phyloP scores from a whole-genome alignment of 2,797 vertebrate species.

The Halcyon badia region DNA sequence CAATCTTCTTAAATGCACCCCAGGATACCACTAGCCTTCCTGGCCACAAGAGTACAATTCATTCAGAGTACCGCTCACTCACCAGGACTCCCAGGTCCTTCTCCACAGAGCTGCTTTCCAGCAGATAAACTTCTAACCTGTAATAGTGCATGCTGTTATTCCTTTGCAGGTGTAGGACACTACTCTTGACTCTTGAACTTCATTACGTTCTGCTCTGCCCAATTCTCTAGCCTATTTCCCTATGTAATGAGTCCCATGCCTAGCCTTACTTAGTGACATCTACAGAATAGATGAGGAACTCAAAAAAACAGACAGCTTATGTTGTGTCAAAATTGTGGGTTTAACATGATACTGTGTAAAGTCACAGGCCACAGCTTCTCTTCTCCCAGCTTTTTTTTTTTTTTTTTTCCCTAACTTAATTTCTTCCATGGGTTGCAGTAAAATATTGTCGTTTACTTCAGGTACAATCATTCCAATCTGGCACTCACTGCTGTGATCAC shows the following conservation, averaged over 20 bases:
- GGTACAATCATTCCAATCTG: background rate
- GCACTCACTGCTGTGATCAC: background rate
- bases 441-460: constrained; percentile 2
- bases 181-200: too few species aligned
- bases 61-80: too few species aligned
- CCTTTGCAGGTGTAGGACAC: too few species aligned
- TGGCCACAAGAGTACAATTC: too few species aligned
- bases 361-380: background rate
- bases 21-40: too few species aligned
- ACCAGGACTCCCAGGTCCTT: too few species aligned
- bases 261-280: background rate
- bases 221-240: background rate
- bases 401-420: background rate
- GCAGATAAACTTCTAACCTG: too few species aligned
- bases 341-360: background rate
- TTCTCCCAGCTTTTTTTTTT: background rate
- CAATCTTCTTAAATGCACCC: too few species aligned
- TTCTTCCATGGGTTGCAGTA: background rate
- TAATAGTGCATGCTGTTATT: too few species aligned
- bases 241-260: background rate
- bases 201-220: too few species aligned
- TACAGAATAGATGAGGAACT: background rate
- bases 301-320: background rate
- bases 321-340: background rate
- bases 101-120: too few species aligned